A percentile compares a stretch with the other conserved stretches of the same genome.
Evolutionary conservation across 2,888 invertebrate genomes (phyloP).

Genomic region (Acanthopleura granulata): DNA sequence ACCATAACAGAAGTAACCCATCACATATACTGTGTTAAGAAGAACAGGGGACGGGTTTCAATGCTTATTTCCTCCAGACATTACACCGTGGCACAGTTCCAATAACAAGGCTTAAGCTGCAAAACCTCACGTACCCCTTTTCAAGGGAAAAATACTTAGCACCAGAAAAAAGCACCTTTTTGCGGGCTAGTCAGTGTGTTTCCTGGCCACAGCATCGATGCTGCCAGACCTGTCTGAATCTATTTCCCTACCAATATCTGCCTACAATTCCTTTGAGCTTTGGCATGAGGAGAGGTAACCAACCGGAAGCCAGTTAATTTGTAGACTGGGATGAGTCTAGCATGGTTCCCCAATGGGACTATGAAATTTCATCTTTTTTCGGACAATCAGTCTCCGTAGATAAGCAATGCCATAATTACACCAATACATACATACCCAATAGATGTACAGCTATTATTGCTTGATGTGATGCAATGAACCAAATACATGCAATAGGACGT

Average conservation of each 20-base stretch:
- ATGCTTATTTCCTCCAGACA: neutral
- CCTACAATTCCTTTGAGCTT: no score
- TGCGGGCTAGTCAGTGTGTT: neutral
- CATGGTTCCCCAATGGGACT: no score
- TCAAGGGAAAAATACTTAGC: neutral
- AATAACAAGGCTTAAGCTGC: neutral
- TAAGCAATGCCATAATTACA: no score
- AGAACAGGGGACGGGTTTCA: neutral
- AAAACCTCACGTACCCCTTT: neutral
- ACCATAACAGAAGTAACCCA: no score
- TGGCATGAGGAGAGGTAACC: neutral
- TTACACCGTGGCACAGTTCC: neutral
- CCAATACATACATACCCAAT: no score
- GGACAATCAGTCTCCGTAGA: no score
- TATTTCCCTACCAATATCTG: no score
- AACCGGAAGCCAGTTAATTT: conserved; percentile 5
- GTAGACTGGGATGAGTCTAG: neutral
- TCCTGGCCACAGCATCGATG: neutral
- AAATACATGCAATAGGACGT: no score
- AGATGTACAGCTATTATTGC: no score
- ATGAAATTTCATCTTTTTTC: no score
- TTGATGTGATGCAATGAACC: no score
- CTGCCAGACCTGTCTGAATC: no score
- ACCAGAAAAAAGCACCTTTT: neutral
- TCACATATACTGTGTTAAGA: neutral